Base-by-base conservation (phyloP, 2,888 invertebrate genomes). In the Phengaris alcon region DNA sequence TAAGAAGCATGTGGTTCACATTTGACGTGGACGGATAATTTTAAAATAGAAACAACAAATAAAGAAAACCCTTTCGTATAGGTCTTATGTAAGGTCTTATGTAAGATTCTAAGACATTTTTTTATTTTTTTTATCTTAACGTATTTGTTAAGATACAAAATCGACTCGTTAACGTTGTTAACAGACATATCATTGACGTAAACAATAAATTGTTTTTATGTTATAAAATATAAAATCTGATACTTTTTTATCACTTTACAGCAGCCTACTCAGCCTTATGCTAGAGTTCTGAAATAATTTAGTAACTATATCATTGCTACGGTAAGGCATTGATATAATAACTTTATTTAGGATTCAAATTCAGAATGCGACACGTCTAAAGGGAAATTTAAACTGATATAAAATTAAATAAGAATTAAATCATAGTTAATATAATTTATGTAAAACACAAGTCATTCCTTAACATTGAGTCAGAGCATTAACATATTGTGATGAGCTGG, bases 361-460 rank as follows among this genome's bases (percentile, higher is more conserved):
- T 35, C 0, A 35, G 35, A 35, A 22, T 22, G 22, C 22, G 22
- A 35, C 35, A 3, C 0, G 35, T 35, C 4, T 35, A 35, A 35
- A 35, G 3, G 1, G 35, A 35, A 35, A 35, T 35, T 35, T 3
- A 3, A 35, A 35, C 68, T 68, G 15, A 22, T 75, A 77, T 76
- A 79, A 54, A 77, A 80, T 77, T 74, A 73, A 35, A 35, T 35
- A 35, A 0, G 12, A 72, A 52, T 52, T 7, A 64, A 64, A 64
- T 35, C 64, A 64, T 12, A 64, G 64, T 64, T 13, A 64, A 79
- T 80, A 80, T 81, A 79, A 80, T 82, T 82, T 82, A 84, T 77
- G 82, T 79, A 82, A 80, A 80, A 77, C 82, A 82, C 87, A 87
- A 87, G 90, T 90, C 89, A 84, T 85, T 88, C 87, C 85, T 82